Base-by-base conservation (phyloP, 1,140 invertebrate genomes). In the Gryllus bimaculatus region DNA sequence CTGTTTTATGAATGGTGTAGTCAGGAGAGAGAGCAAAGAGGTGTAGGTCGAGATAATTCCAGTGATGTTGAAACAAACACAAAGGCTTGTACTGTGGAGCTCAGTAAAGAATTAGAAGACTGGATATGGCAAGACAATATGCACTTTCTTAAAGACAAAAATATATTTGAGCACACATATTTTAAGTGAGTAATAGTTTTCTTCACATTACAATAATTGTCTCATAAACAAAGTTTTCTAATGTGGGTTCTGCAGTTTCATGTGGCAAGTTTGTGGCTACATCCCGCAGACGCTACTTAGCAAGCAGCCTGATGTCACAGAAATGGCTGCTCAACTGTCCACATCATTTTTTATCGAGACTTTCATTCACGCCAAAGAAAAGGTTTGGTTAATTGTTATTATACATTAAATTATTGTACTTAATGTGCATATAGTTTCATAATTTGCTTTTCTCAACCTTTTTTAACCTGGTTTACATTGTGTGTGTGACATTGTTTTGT, bases 61-160 rank as follows among this genome's bases (percentile, higher is more conserved):
- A 80, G 48, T 48, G 47, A 74, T 47, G 47, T 18, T 13, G 47
- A 13, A 10, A 49, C 47, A 15, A 21, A 47, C 13, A 47, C 81
- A 48, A 18, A 21, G 26, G 18, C 47, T 21, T n/a, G 15, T 15
- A 75, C 18, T 48, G 21, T 15, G 15, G 90, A 91, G 81, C 85
- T 96, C 1, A 94, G 91, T 78, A 93, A 93, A 80, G 93, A 95
- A 82, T 86, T 96, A 8, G 93, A 95, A 84, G 92, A 93, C 82
- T 96, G 94, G 94, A 96, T 98, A 79, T 98, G 96, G 96, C 92
- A 96, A 82, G 96, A 98, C 85, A 98, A 98, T 84, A 95, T 94
- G 90, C 93, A 96, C 83, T 98, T 98, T 84, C 88, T 98, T 74
- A 94, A 96, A 83, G 96, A 98, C 85, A 96, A 96, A 85, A 97